These are phyloP conservation scores for Axea sp. DNA, from an alignment of 2,888 invertebrate species.

Conservation along the genomic window DNA sequence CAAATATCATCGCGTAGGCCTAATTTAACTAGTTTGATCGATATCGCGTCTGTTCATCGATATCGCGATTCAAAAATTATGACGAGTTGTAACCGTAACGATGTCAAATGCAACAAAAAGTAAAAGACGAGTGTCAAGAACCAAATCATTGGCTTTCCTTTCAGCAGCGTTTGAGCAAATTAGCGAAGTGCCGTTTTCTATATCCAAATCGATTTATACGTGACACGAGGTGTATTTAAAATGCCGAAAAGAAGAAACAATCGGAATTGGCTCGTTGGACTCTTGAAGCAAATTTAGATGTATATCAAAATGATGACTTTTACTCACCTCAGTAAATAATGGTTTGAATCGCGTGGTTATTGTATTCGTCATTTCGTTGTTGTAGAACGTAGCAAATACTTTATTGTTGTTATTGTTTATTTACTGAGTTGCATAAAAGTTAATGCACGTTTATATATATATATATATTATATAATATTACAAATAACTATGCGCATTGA, in stretches of 20 bases:
- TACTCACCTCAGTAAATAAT: slow-evolving; percentile 27
- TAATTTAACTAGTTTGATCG: slow-evolving; percentile 44
- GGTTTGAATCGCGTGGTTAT: slow-evolving; percentile 34
- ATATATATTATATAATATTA: slow-evolving; percentile 17
- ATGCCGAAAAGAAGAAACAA: slow-evolving; percentile 14
- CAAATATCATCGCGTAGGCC: slow-evolving; percentile 25
- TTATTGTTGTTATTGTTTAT: slow-evolving; percentile 45
- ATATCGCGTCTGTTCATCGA: slow-evolving; percentile 23
- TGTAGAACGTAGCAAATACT: slow-evolving; percentile 40
- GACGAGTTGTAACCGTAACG: slow-evolving; percentile 17
- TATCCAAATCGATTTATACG: slow-evolving; percentile 27
- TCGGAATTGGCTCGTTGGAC: slow-evolving; percentile 34
- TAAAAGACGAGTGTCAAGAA: slow-evolving; percentile 18
- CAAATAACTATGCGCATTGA: slow-evolving; percentile 15
- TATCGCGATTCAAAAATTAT: slow-evolving; percentile 26
- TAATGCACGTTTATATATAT: slow-evolving; percentile 8
- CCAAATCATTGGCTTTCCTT: too few relatives aligned
- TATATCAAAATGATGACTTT: slow-evolving; percentile 10
- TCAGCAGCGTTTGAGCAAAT: slow-evolving; percentile 14
- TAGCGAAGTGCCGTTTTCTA: slow-evolving; percentile 12
- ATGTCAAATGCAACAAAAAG: slow-evolving; percentile 17
- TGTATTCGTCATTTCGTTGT: slow-evolving; percentile 43
- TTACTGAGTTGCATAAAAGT: slow-evolving; percentile 35
- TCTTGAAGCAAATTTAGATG: slow-evolving; percentile 22
- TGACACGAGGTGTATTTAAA: slow-evolving; percentile 4